phyloP scores from a whole-genome alignment of 2,888 invertebrate genomes.

The Seira ritae region DNA sequence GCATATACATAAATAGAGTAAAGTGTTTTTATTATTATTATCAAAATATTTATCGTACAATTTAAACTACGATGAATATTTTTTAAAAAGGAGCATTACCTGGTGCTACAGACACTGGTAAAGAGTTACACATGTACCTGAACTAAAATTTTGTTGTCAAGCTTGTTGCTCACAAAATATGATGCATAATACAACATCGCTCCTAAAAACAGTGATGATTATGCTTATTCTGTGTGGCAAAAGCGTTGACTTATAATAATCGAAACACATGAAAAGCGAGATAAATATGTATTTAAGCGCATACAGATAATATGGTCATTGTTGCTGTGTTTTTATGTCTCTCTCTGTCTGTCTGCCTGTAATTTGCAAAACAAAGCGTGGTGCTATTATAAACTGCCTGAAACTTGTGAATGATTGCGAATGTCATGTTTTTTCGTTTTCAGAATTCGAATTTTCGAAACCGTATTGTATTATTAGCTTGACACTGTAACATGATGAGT shows the following conservation, averaged over 20 bases:
- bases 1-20: conserved; percentile 44
- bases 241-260: conserved; percentile 40
- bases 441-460: not conserved
- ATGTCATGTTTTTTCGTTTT: not conserved
- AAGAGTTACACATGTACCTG: conserved; percentile 63
- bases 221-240: conserved; percentile 29
- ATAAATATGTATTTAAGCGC: conserved; percentile 18
- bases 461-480: too few relatives aligned
- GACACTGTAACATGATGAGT: not conserved
- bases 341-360: conserved; percentile 2
- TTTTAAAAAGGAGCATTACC: conserved; percentile 41
- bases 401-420: not conserved
- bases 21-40: conserved; percentile 40
- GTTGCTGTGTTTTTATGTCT: conserved; percentile 1
- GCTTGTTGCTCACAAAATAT: conserved; percentile 54
- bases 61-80: conserved; percentile 17
- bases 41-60: conserved; percentile 26
- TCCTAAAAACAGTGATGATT: conserved; percentile 46
- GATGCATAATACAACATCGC: conserved; percentile 18
- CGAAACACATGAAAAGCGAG: conserved; percentile 30
- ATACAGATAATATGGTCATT: not conserved
- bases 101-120: conserved; percentile 49
- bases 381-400: not conserved
- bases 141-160: conserved; percentile 52
- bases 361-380: too few relatives aligned